Conservation (phyloP, 2,888 invertebrate genomes). For the Lamellibrachia satsuma region DNA sequence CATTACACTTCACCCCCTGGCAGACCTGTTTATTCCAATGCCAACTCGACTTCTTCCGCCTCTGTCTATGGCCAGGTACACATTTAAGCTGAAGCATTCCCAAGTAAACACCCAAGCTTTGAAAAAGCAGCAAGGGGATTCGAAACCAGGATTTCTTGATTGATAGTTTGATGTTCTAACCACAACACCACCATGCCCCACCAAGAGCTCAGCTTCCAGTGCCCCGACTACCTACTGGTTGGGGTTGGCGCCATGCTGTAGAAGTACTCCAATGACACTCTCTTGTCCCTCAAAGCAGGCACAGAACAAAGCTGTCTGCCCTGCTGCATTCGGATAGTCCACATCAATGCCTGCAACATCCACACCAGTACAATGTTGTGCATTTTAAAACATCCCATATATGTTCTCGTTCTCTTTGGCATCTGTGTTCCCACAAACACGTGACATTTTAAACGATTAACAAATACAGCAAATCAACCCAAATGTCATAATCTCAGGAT, state of each 20-base stretch:
- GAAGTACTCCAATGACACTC: slow-evolving; percentile 57
- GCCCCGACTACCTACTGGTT: slow-evolving; percentile 57
- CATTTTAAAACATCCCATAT: slow-evolving; percentile 28
- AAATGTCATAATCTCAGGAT: no score
- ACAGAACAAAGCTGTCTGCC: slow-evolving; percentile 66
- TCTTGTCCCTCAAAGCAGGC: slow-evolving; percentile 62
- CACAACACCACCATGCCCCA: neutral
- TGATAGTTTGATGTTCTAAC: neutral
- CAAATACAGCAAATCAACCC: no score
- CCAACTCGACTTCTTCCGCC: no score
- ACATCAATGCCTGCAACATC: slow-evolving; percentile 53
- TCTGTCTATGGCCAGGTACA: no score
- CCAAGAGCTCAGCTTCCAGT: neutral
- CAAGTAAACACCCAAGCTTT: no score
- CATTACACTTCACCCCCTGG: no score
- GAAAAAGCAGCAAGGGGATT: no score
- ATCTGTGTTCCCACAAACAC: neutral
- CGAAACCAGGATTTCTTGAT: no score
- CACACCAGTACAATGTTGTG: neutral
- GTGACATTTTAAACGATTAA: no score
- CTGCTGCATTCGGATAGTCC: slow-evolving; percentile 59
- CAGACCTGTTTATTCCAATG: no score
- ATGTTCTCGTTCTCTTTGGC: neutral
- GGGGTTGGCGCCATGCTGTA: slow-evolving; percentile 66
- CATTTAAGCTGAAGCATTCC: no score